Evolutionary conservation across 2,113 vertebrate species (phyloP), one percentile per base, ranked within the genome.

Genomic region (Lucifuga dentata): DNA sequence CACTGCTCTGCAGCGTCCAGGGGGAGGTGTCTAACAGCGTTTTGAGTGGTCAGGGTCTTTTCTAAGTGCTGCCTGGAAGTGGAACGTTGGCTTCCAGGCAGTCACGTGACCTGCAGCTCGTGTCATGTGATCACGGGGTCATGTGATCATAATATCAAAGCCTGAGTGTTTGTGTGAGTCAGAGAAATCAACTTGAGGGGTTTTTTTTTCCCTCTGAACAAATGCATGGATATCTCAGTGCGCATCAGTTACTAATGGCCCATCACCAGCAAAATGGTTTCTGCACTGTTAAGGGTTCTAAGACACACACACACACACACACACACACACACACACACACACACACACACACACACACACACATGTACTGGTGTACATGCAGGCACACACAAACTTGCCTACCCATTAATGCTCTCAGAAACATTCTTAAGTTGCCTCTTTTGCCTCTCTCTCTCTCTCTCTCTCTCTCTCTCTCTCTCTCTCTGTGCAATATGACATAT

Each of bases 31-130:
- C 67, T 60, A 43, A 63, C 52, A 57, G 45, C 70, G 62, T 75
- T 82, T 63, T 68, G 68, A 73, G 75, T 71, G 78, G 73, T 87
- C 81, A 73, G 78, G 78, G 82, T 81, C 63, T 77, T 72, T 69
- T 68, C 71, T 76, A 86, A 91, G 89, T 89, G 83, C 85, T 86
- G 78, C 86, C 77, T 76, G 88, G 85, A 91, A 90, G 80, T 66
- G 52, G 72, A 84, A 60, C 65, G 44, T 35, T 17, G 24, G 44
- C 67, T 89, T 86, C 81, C 85, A 77, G 76, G 70, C 67, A 86
- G 80, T 89, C 87, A 90, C 53, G 61, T 90, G 88, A 80, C 80
- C 20, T 6, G n/a, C 20, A 1, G 21, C 51, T 43, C 5, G 48
- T 9, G 80, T 89, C 87, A 91, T 52, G 51, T 83, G 84, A 84